Percentiles rank a stretch among this genome's conserved stretches.
These are phyloP conservation scores for Hippopotamus amphibius DNA, from an alignment of 2,113 vertebrate species.

Conservation along the genomic window DNA sequence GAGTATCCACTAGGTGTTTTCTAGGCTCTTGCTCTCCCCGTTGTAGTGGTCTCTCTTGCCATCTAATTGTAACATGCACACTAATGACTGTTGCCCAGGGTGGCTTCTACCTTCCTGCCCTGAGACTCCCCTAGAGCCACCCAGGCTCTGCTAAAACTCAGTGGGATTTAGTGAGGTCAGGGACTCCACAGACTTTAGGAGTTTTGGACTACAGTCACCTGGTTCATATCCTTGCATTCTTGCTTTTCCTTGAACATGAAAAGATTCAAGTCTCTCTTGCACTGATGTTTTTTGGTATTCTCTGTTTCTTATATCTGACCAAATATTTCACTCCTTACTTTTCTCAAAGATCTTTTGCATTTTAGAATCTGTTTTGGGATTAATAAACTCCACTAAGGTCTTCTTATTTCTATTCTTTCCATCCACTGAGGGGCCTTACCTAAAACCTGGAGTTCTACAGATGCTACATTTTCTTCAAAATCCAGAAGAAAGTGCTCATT, in stretches of 20 bases:
- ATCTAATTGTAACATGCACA: background rate
- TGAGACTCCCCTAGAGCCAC: background rate
- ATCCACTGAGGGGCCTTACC: background rate
- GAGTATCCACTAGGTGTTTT: background rate
- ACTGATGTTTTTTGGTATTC: background rate
- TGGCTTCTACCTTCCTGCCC: background rate
- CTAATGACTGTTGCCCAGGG: background rate
- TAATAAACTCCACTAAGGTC: background rate
- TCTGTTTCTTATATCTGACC: background rate
- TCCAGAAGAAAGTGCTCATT: background rate
- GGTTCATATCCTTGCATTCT: background rate
- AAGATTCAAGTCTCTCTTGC: background rate
- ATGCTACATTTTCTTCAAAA: background rate
- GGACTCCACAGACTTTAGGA: background rate
- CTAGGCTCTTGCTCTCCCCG: background rate
- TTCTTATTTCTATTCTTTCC: background rate
- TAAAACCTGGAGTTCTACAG: background rate
- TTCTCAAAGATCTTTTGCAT: slow-evolving; percentile 19
- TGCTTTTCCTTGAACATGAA: background rate
- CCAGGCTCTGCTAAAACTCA: background rate
- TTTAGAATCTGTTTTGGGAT: background rate
- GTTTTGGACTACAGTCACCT: background rate
- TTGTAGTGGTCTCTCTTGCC: background rate
- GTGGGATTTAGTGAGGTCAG: background rate
- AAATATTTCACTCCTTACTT: background rate